Base-by-base conservation (phyloP, 1,140 invertebrate species). In the Drosophila tani region DNA sequence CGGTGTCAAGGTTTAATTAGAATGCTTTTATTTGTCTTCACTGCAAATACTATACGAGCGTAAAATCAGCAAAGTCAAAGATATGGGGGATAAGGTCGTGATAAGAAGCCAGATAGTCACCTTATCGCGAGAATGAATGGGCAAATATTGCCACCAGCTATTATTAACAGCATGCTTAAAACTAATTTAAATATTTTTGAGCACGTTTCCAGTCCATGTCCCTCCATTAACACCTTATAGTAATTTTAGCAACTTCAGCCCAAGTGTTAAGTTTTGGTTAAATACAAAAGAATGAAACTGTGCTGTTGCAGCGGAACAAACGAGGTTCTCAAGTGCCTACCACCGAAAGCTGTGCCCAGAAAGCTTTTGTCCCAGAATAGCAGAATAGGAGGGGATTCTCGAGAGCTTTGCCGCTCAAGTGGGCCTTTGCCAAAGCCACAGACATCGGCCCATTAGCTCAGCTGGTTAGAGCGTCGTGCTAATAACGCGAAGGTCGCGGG, bases 401-500 rank as follows among this genome's bases (percentile, higher is more conserved):
- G 9, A 17, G 14, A 64, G 60, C 43, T 53, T 68, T 8, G 7
- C 11, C 2, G 40, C 41, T 58, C 35, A 78, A 76, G 6, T 79
- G 21, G 21, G 11, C 47, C 38, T 78, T 80, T 71, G 59, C 9
- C 27, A 15, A 8, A 3, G 1, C 4, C 11, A 8, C 0, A n/a
- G n/a, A n/a, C 63, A 80, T 35, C 65, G 92, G 93, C 92, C 93
- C 93, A 93, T 93, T 93, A 93, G 93, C 93, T 93, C 93, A 93
- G 93, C 85, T 93, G 93, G 93, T 93, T 93, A 93, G 93, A 93
- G 93, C 93, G 93, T 93, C 93, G 93, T 93, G 93, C 93, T 93
- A 93, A 93, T 94, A 94, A 94, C 94, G 94, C 94, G 94, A 94
- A 94, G 94, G 94, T 94, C 94, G 94, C 92, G 94, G 93, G 94